These are phyloP conservation scores for Spodoptera frugiperda DNA, from an alignment of 1,140 invertebrate genomes.

Conservation along the genomic window DNA sequence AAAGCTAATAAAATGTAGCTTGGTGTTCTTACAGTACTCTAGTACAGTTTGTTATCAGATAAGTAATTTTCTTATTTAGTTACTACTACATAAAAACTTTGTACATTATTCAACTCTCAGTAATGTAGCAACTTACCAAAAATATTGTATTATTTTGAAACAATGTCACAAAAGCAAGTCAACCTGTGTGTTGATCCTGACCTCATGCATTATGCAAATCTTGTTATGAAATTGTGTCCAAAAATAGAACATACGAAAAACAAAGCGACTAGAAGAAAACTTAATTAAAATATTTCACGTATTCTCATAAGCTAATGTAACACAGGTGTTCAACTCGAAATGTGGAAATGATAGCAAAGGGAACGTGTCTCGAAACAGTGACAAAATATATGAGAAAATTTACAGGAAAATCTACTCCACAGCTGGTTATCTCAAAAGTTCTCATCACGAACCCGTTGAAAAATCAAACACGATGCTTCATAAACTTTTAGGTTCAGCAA, in stretches of 20 bases:
- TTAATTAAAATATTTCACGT: constrained; percentile 5
- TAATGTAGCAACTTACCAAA: no score
- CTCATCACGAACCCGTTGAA: constrained; percentile 36
- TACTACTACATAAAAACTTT: no score
- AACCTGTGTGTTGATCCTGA: no score
- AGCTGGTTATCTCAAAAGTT: constrained; percentile 38
- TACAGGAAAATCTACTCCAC: background rate
- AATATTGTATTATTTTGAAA: no score
- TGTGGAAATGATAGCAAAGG: background rate
- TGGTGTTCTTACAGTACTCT: no score
- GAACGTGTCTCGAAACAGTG: background rate
- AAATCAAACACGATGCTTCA: constrained; percentile 45
- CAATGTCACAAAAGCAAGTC: no score
- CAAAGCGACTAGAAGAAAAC: background rate
- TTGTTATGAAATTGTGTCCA: background rate
- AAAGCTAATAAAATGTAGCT: background rate
- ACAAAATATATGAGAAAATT: constrained; percentile 14
- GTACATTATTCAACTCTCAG: no score
- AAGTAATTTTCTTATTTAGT: no score
- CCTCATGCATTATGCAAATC: no score
- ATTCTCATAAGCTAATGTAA: background rate
- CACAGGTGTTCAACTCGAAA: background rate
- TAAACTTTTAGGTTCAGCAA: constrained; percentile 48
- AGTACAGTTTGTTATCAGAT: no score
- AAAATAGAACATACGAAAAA: background rate